Percentiles rank a stretch among this genome's conserved stretches.
Evolutionary conservation across 2,113 vertebrate genomes (phyloP).

Genomic region (Chrysemys picta): DNA sequence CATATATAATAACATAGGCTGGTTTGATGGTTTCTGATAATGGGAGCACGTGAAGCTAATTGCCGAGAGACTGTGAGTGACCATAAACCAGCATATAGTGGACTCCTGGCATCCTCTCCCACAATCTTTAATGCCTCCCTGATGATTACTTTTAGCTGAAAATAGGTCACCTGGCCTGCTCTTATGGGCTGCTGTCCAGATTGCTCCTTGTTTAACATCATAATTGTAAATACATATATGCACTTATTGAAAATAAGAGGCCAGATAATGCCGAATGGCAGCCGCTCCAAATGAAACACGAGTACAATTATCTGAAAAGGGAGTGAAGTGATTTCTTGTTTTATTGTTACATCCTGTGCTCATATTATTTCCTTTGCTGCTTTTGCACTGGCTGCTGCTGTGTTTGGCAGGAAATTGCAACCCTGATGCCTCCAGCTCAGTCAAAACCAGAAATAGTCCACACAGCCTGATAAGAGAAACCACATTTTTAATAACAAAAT

Average conservation of each 20-base stretch:
- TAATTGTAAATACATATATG: accelerated
- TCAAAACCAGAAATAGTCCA: constrained; percentile 24
- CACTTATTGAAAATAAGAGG: neutral
- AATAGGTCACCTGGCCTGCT: neutral
- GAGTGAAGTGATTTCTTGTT: neutral
- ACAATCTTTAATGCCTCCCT: accelerated
- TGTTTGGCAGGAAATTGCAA: constrained; percentile 31
- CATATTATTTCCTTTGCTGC: neutral
- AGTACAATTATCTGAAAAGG: neutral
- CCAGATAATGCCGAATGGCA: accelerated
- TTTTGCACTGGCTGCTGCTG: constrained; percentile 5
- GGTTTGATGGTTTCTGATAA: neutral
- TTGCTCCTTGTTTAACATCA: neutral
- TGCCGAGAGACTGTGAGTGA: accelerated
- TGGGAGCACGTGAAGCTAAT: neutral
- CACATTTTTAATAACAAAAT: constrained; percentile 40
- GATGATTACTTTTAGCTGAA: neutral
- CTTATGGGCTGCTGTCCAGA: neutral
- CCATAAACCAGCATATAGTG: accelerated
- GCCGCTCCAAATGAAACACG: neutral
- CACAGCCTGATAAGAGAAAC: constrained; percentile 13
- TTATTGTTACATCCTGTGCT: constrained; percentile 26
- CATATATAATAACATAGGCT: neutral
- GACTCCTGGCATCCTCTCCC: neutral
- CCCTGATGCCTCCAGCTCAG: neutral